A percentile compares a stretch with the other conserved stretches of the same genome.
Evolutionary conservation across 2,888 invertebrate species (phyloP).

Genomic region (Autographa gamma): DNA sequence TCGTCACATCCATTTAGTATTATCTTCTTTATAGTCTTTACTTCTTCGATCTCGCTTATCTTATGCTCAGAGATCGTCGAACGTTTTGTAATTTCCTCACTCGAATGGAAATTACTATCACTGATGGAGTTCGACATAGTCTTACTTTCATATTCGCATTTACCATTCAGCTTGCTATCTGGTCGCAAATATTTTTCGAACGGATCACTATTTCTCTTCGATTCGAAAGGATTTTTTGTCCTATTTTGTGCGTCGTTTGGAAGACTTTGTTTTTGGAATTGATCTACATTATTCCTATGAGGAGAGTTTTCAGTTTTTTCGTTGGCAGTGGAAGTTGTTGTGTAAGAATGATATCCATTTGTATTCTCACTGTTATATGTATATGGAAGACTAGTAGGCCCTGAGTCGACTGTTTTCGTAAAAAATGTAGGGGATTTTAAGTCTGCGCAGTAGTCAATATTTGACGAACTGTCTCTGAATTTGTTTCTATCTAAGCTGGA

Average conservation of each 20-base stretch:
- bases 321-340: slow-evolving; percentile 57
- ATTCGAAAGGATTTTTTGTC: slow-evolving; percentile 79
- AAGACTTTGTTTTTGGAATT: slow-evolving; percentile 66
- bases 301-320: slow-evolving; percentile 66
- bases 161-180: slow-evolving; percentile 70
- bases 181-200: slow-evolving; percentile 78
- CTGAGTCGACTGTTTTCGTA: slow-evolving; percentile 69
- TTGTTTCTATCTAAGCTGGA: slow-evolving; percentile 82
- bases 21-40: slow-evolving; percentile 85
- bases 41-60: slow-evolving; percentile 83
- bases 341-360: slow-evolving; percentile 67
- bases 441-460: slow-evolving; percentile 69
- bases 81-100: slow-evolving; percentile 78
- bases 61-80: slow-evolving; percentile 82
- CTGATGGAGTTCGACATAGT: slow-evolving; percentile 77
- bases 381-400: slow-evolving; percentile 72
- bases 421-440: slow-evolving; percentile 75
- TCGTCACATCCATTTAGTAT: slow-evolving; percentile 78
- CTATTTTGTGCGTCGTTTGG: slow-evolving; percentile 62
- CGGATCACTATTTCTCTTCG: slow-evolving; percentile 77
- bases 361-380: slow-evolving; percentile 66
- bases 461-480: slow-evolving; percentile 68
- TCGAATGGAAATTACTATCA: slow-evolving; percentile 76
- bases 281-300: slow-evolving; percentile 64
- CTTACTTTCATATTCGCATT: slow-evolving; percentile 66